phyloP scores from a whole-genome alignment of 2,888 invertebrate genomes.

The Pharmacophagus antenor region DNA sequence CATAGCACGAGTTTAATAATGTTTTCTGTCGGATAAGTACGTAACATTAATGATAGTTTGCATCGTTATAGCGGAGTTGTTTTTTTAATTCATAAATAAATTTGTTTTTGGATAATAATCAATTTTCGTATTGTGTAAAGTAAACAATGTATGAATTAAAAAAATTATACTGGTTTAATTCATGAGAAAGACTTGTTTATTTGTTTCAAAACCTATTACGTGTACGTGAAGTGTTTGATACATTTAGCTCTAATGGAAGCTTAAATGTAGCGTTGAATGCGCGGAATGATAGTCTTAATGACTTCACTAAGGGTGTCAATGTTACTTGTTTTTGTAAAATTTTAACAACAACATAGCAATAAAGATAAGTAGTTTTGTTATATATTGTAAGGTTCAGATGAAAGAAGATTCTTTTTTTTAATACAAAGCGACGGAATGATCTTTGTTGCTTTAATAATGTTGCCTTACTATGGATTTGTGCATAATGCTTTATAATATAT shows the following conservation, averaged over 20 bases:
- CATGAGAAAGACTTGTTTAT: background rate
- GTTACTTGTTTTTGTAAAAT: background rate
- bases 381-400: background rate
- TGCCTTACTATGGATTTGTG: no score
- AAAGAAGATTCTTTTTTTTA: no score
- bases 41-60: background rate
- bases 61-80: no score
- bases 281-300: constrained; percentile 13
- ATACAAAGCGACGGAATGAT: no score
- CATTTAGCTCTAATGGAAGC: constrained; percentile 5
- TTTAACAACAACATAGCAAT: background rate
- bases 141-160: background rate
- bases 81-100: no score
- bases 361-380: background rate
- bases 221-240: constrained; percentile 9
- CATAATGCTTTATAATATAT: background rate
- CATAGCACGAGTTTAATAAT: background rate
- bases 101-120: no score
- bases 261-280: constrained; percentile 11
- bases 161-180: background rate
- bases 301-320: constrained; percentile 8
- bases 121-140: background rate
- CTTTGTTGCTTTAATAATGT: background rate
- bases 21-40: background rate
- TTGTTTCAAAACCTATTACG: background rate